Evolutionary conservation across 2,113 vertebrate species (phyloP).

Genomic region (Podilymbus podiceps): DNA sequence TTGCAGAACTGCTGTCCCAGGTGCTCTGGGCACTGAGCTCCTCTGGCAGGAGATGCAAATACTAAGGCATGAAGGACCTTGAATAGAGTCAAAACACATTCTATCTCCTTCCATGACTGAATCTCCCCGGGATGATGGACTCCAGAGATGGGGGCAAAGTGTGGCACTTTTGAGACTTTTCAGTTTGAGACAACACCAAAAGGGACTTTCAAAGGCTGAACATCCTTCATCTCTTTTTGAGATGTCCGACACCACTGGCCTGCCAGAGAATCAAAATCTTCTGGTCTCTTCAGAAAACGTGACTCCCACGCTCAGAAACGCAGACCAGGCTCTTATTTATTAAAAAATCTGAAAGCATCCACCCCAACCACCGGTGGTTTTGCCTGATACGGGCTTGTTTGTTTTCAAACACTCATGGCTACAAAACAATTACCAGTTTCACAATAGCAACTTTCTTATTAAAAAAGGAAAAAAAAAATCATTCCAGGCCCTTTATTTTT

Average conservation of each 20-base stretch:
- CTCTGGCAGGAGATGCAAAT: background rate
- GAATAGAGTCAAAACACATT: background rate
- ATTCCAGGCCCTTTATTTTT: slow-evolving; percentile 27
- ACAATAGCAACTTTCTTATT: slow-evolving; percentile 15
- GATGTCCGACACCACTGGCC: rapidly evolving
- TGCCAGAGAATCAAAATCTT: background rate
- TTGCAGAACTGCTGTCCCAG: background rate
- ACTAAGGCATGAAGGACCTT: background rate
- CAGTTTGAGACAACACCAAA: background rate
- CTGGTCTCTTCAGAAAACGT: background rate
- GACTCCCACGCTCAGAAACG: background rate
- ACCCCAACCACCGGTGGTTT: background rate
- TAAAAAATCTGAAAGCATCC: background rate
- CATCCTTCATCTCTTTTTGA: background rate
- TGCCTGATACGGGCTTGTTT: background rate
- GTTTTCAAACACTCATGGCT: background rate
- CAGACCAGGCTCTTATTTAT: background rate
- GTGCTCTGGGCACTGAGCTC: background rate
- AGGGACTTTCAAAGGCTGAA: background rate
- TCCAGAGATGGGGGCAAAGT: background rate
- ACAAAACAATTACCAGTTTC: background rate
- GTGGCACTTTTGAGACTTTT: too few species aligned
- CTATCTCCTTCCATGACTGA: background rate
- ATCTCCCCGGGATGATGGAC: rapidly evolving
- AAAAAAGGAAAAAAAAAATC: background rate